Conservation (phyloP, 2,113 vertebrate genomes). For the Notarius lentiginosus region DNA sequence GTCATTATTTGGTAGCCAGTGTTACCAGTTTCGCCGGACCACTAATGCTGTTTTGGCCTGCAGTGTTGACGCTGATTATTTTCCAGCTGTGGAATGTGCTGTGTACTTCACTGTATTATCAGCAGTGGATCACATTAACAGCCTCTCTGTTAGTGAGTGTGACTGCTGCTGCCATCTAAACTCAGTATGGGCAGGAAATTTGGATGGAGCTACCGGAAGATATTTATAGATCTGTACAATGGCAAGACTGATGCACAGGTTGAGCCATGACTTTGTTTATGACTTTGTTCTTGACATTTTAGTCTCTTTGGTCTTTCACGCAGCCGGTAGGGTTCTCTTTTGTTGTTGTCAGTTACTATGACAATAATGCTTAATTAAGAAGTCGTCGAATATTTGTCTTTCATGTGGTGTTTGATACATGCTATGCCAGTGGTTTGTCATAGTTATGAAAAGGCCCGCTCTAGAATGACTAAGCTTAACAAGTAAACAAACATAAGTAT, state of each 20-base stretch:
- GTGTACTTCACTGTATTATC: constrained; percentile 33
- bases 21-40: not conserved
- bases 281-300: constrained; percentile 46
- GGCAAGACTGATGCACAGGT: constrained; percentile 29
- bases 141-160: constrained; percentile 38
- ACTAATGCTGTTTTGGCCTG: constrained; percentile 15
- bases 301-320: not conserved
- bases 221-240: constrained; percentile 50
- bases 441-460: not conserved
- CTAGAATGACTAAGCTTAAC: not conserved
- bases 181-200: constrained; percentile 49
- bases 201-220: constrained; percentile 33
- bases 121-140: constrained; percentile 44
- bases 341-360: constrained; percentile 1
- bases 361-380: constrained; percentile 15
- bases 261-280: constrained; percentile 34
- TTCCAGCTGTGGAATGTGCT: constrained; percentile 31
- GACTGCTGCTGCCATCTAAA: constrained; percentile 26
- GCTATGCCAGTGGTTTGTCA: not conserved
- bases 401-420: not conserved
- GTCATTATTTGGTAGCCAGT: constrained; percentile 23
- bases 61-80: constrained; percentile 18
- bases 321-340: not conserved
- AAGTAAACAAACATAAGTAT: not conserved
- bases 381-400: not conserved